Base-by-base conservation (phyloP, 2,113 vertebrate genomes). In the Serinus canaria region DNA sequence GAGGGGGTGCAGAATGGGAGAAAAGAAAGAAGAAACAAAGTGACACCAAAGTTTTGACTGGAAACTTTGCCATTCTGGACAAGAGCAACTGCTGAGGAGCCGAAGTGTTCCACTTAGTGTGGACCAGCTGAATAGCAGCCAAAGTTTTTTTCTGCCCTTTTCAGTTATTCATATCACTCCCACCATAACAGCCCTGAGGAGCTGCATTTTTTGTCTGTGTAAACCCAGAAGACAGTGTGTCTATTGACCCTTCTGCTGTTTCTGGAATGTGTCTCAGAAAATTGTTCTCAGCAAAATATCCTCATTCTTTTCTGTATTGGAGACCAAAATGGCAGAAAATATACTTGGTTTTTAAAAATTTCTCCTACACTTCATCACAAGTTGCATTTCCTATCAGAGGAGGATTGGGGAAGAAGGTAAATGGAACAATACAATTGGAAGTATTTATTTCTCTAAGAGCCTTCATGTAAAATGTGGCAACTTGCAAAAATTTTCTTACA, bases 101-200 rank as follows among this genome's bases (percentile, higher is more conserved):
- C 64, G 81, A 83, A 88, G 92, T 91, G 88, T 89, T 96, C 83
- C 87, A 49, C 78, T 94, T 49, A 52, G 41, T 46, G 90, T 33
- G 80, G 93, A 94, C 58, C 94, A 76, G 89, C 90, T 91, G 89
- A 91, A 83, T 0, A 53, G 44, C 77, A 89, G 87, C 86, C 85
- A 93, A 94, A 83, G 86, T 87, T 90, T 88, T 88, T 89, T 85
- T 82, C 92, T 94, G 95, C 91, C 91, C 94, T 96, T 96, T 96
- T 95, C 87, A 92, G 91, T 95, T 95, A 94, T 93, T 95, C 90
- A 53, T 96, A 88, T 87, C 89, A n/a, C 82, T 90, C 91, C 90
- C 91, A 92, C 89, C 84, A 88, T 84, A 88, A 91, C 75, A 94
- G 87, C 85, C 94, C 64, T 7, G 86, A 89, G 91, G 95, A 89